phyloP scores from a whole-genome alignment of 1,140 invertebrate genomes.

The Caenorhabditis remanei region DNA sequence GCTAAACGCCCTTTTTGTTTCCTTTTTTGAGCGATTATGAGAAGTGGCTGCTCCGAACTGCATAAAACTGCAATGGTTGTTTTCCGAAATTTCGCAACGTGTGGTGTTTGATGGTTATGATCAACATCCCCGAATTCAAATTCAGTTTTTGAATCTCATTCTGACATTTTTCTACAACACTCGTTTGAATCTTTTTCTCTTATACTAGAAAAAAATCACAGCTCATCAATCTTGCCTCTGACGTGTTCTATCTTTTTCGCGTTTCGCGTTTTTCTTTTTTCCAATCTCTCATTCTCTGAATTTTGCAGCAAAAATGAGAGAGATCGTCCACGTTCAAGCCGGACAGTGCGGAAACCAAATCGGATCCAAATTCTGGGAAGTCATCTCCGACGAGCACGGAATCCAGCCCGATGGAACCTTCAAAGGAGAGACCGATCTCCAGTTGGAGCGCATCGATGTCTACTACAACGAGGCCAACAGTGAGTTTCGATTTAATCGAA shows the following conservation, averaged over 20 bases:
- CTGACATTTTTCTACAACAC: too few relatives aligned
- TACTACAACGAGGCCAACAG: slow-evolving; percentile 80
- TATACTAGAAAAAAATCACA: background rate
- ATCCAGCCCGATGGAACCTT: slow-evolving; percentile 79
- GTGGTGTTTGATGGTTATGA: background rate
- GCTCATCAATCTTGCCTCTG: background rate
- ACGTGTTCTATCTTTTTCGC: background rate
- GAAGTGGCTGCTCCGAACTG: background rate
- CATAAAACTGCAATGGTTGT: background rate
- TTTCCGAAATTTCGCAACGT: background rate
- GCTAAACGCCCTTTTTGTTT: background rate
- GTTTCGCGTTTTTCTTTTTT: background rate
- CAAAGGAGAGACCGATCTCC: slow-evolving; percentile 80
- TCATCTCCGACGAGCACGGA: slow-evolving; percentile 80
- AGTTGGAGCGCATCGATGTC: slow-evolving; percentile 80
- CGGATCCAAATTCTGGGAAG: slow-evolving; percentile 84
- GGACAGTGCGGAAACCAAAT: slow-evolving; percentile 95
- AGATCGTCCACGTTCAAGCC: slow-evolving; percentile 92
- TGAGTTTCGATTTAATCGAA: slow-evolving; percentile 85
- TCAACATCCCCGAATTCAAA: too few relatives aligned
- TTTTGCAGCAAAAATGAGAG: slow-evolving; percentile 84
- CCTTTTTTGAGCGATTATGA: slow-evolving; percentile 17
- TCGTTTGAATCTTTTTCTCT: background rate
- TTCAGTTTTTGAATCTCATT: too few relatives aligned
- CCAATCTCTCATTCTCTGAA: background rate